These are phyloP conservation scores for Barbus barbus DNA, from an alignment of 2,113 vertebrate species.

Conservation along the genomic window DNA sequence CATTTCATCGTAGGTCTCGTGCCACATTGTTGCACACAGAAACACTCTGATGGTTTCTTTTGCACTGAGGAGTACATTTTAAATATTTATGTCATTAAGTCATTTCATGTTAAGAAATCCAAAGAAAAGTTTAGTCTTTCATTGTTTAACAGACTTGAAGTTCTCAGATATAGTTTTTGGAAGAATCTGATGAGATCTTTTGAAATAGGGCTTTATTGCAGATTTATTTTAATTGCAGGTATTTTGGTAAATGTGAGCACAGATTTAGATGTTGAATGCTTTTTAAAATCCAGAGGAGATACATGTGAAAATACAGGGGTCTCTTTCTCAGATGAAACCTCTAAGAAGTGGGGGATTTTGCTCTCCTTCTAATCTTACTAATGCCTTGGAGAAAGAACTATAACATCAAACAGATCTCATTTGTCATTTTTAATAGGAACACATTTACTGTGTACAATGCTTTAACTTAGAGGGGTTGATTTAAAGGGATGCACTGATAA, in stretches of 20 bases:
- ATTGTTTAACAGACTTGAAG: no score
- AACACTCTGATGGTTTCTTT: slow-evolving; percentile 59
- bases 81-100: background rate
- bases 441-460: no score
- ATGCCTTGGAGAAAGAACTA: no score
- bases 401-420: no score
- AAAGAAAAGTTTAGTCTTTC: background rate
- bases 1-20: slow-evolving; percentile 75
- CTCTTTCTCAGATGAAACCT: no score
- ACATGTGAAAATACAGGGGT: no score
- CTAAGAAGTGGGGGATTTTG: no score
- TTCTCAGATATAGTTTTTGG: background rate
- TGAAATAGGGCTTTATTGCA: background rate
- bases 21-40: slow-evolving; percentile 79
- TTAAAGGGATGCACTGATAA: no score
- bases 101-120: background rate
- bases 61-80: slow-evolving; percentile 17
- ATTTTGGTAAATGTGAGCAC: background rate
- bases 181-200: background rate
- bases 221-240: background rate
- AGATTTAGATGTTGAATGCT: background rate
- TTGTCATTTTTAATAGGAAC: no score
- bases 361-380: no score
- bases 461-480: no score
- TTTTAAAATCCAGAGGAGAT: no score